phyloP scores from a whole-genome alignment of 53 echinoderm and acorn worm species.

The Patiria pectinifera region DNA sequence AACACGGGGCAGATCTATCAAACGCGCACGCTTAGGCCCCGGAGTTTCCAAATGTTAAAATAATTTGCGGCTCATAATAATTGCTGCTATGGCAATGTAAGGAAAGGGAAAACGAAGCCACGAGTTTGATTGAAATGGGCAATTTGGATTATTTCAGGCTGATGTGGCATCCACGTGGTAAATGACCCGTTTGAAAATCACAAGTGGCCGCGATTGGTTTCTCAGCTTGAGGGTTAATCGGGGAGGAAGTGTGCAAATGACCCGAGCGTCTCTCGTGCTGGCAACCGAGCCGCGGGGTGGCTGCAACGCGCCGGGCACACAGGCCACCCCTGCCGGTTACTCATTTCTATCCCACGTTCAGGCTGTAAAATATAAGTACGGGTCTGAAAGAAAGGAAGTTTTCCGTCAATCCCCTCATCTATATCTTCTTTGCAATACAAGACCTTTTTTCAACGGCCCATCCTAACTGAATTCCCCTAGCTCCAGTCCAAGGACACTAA shows the following conservation, averaged over 20 bases:
- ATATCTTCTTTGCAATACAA: neutral
- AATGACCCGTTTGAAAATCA: slow-evolving; percentile 29
- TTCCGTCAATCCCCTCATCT: neutral
- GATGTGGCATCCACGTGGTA: slow-evolving; percentile 19
- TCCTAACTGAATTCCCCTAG: neutral
- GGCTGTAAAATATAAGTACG: slow-evolving; percentile 1
- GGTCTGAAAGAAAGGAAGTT: neutral
- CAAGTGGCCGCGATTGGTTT: slow-evolving; percentile 24
- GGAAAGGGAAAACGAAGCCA: neutral
- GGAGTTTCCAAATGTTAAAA: neutral
- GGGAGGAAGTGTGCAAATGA: slow-evolving; percentile 55
- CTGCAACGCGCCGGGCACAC: slow-evolving; percentile 15
- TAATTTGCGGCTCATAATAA: neutral
- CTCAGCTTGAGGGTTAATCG: slow-evolving; percentile 46
- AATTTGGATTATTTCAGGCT: slow-evolving; percentile 10
- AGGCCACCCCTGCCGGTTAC: slow-evolving; percentile 27
- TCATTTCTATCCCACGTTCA: slow-evolving; percentile 49
- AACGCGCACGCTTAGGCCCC: too few relatives aligned
- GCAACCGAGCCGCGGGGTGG: slow-evolving; percentile 12
- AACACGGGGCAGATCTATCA: neutral
- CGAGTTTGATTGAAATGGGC: neutral
- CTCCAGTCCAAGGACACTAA: too few relatives aligned
- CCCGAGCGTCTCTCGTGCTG: slow-evolving; percentile 49
- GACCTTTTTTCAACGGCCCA: slow-evolving; percentile 8
- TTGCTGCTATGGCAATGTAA: neutral